Evolutionary conservation across 2,113 vertebrate species (phyloP).

Genomic region (Petrocephalus zakoni): DNA sequence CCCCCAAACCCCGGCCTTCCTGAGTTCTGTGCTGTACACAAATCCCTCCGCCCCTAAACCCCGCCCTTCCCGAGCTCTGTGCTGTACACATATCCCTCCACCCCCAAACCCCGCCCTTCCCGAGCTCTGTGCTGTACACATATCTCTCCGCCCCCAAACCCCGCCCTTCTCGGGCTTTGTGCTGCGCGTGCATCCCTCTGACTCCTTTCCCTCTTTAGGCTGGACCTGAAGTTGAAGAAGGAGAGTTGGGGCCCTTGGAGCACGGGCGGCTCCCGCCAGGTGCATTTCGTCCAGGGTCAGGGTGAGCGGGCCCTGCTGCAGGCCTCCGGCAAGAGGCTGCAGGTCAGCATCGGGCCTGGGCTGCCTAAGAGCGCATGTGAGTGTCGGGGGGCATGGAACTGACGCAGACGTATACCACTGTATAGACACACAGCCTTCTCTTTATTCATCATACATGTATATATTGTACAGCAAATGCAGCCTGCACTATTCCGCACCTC

Average conservation of each 20-base stretch:
- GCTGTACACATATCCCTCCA: no score
- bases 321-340: constrained; percentile 88
- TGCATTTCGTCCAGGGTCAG: constrained; percentile 80
- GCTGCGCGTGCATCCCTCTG: background rate
- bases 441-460: background rate
- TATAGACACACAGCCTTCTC: background rate
- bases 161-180: background rate
- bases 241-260: constrained; percentile 94
- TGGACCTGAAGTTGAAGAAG: constrained; percentile 94
- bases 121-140: no score
- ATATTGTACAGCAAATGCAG: background rate
- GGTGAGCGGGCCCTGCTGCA: constrained; percentile 76
- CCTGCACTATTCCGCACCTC: background rate
- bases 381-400: constrained; percentile 42
- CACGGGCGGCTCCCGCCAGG: constrained; percentile 80
- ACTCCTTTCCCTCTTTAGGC: constrained; percentile 54
- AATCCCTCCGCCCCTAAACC: no score
- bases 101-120: no score
- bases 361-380: constrained; percentile 90
- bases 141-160: background rate
- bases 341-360: constrained; percentile 90
- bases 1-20: no score
- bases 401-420: background rate
- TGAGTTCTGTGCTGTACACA: no score
- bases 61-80: no score